These are phyloP conservation scores for Myotis pilosus DNA, from an alignment of 2,797 vertebrate species.

Conservation along the genomic window DNA sequence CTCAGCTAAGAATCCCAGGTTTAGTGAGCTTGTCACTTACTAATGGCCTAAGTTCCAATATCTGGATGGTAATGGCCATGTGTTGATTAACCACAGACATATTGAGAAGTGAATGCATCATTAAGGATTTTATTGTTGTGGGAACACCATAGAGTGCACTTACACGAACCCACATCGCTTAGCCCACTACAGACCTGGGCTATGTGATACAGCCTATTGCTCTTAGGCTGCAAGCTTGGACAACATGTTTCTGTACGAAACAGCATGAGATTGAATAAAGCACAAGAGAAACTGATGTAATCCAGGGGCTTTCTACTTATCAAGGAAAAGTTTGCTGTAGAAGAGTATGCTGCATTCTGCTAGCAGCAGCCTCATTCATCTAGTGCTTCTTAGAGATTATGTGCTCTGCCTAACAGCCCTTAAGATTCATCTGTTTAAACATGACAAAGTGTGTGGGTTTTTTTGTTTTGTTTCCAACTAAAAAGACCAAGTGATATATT, in stretches of 20 bases:
- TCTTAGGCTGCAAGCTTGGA: background rate
- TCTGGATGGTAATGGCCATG: background rate
- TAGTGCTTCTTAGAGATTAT: background rate
- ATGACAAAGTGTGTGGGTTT: background rate
- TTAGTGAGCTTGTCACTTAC: background rate
- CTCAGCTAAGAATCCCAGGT: background rate
- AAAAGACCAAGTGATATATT: background rate
- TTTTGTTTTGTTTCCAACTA: background rate
- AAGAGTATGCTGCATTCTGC: background rate
- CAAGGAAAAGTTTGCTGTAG: background rate
- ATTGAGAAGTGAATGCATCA: background rate
- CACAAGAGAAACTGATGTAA: background rate
- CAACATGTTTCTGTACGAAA: background rate
- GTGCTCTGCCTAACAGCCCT: background rate
- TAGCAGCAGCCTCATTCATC: background rate
- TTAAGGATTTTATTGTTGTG: background rate
- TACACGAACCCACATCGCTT: background rate
- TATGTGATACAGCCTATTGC: background rate
- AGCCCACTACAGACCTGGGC: background rate
- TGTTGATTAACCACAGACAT: background rate
- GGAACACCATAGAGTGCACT: background rate
- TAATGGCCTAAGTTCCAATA: background rate
- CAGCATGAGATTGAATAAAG: background rate
- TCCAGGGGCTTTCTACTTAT: background rate
- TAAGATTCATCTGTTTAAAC: background rate